Base-by-base conservation (phyloP, 2,113 vertebrate genomes). In the Pelmatolapia mariae region DNA sequence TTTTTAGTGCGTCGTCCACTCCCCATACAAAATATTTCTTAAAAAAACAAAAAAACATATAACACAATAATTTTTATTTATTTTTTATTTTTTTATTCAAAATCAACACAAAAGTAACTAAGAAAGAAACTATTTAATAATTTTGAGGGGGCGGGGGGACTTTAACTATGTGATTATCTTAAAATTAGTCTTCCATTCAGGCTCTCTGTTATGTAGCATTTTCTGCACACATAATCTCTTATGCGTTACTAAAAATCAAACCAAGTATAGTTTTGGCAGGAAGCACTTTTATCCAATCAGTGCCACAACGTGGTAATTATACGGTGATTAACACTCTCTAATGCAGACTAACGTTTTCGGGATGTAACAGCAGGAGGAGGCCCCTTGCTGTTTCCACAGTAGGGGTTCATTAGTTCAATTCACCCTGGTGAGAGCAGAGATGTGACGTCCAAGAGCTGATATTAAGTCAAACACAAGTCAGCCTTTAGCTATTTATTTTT, bases 371-470 rank as follows among this genome's bases (percentile, higher is more conserved):
- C 81, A 6, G 82, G 80, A 84, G 36, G 11, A 63, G 66, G 52
- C 40, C 59, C 54, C 54, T 33, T 53, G 61, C 84, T 80, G 87
- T 63, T 56, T 59, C 10, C 89, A 76, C 81, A 87, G 87, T 24
- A 19, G 87, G 89, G 78, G 87, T 76, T 87, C 59, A 91, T 92
- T 92, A 88, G 66, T 85, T 89, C 84, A 81, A 19, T 86, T 85
- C 81, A 47, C 79, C 80, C 57, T 73, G 59, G 24, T 88, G 66
- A 89, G 85, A 84, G 57, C 26, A 8, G n/a, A 81, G 29, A 76
- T 43, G 54, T 54, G 68, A 89, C 53, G 36, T 81, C 43, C 45
- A 82, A 63, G 50, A 80, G 57, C 68, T 79, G 82, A 85, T 87
- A 80, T 56, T 81, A 86, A 82, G 81, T 76, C 78, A 87, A 86